These are phyloP conservation scores for Seriola rivoliana DNA, from an alignment of 2,113 vertebrate species.

Conservation along the genomic window DNA sequence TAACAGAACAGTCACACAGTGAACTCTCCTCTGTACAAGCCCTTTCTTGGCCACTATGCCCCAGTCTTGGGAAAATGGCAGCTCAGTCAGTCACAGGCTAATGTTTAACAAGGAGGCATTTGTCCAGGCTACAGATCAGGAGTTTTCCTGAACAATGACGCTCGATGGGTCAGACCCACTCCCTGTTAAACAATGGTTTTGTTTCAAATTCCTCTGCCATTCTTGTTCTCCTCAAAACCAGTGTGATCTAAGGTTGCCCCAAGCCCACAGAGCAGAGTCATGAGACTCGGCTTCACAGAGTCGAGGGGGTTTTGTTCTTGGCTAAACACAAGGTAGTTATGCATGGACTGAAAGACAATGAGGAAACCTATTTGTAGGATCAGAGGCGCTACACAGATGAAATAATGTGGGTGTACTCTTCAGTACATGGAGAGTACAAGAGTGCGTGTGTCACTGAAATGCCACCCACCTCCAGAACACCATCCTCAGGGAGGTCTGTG, in stretches of 20 bases:
- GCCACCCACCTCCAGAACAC: constrained; percentile 90
- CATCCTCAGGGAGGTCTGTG: constrained; percentile 94
- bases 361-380: constrained; percentile 36
- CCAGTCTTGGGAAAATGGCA: constrained; percentile 73
- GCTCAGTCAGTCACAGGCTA: constrained; percentile 78
- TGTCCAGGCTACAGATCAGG: constrained; percentile 82
- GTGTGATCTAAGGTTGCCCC: constrained; percentile 69
- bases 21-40: constrained; percentile 28
- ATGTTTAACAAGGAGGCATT: constrained; percentile 86
- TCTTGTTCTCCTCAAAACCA: constrained; percentile 70
- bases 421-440: not conserved
- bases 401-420: not conserved
- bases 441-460: not conserved
- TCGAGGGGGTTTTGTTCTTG: constrained; percentile 54
- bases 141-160: constrained; percentile 81
- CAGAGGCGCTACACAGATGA: constrained; percentile 30
- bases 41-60: constrained; percentile 49
- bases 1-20: constrained; percentile 11
- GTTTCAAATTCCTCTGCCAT: constrained; percentile 74
- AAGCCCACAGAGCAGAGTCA: constrained; percentile 79
- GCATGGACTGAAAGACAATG: constrained; percentile 32
- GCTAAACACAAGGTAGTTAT: constrained; percentile 41
- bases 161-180: constrained; percentile 78
- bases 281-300: constrained; percentile 67
- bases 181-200: constrained; percentile 79